Evolutionary conservation across 2,888 invertebrate species (phyloP).

Genomic region (Actias luna): DNA sequence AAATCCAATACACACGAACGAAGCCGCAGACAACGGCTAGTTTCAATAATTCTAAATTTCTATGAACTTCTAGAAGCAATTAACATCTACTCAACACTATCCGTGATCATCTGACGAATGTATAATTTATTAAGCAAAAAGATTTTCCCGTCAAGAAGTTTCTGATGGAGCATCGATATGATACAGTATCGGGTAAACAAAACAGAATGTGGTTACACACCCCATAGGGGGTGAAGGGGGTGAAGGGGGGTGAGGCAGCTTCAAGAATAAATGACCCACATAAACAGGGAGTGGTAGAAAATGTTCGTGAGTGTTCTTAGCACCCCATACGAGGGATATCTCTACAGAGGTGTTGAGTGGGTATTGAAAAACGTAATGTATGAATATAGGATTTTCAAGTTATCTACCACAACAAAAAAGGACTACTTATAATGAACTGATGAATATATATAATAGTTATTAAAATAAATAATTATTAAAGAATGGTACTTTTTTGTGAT

Average conservation of each 20-base stretch:
- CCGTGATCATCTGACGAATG: background rate
- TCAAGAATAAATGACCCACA: constrained; percentile 80
- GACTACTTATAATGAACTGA: no score
- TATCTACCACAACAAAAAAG: no score
- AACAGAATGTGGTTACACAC: constrained; percentile 54
- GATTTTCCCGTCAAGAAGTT: background rate
- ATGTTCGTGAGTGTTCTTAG: constrained; percentile 78
- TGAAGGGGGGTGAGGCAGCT: constrained; percentile 47
- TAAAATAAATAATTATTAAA: no score
- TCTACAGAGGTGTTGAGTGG: constrained; percentile 44
- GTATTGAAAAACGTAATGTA: background rate
- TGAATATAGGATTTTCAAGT: no score
- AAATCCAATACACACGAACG: no score
- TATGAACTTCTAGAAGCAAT: background rate
- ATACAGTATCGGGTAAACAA: constrained; percentile 52
- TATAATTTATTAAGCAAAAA: background rate
- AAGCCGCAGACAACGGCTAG: no score
- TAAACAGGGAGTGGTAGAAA: constrained; percentile 78
- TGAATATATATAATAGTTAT: no score
- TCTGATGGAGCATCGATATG: constrained; percentile 53
- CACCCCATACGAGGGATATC: constrained; percentile 54
- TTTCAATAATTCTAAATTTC: no score
- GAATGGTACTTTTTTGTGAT: no score
- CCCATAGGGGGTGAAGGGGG: constrained; percentile 48
- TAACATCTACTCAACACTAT: background rate